Evolutionary conservation across 2,113 vertebrate species (phyloP), one percentile per base, ranked within the genome.

Genomic region (Petaurus breviceps): DNA sequence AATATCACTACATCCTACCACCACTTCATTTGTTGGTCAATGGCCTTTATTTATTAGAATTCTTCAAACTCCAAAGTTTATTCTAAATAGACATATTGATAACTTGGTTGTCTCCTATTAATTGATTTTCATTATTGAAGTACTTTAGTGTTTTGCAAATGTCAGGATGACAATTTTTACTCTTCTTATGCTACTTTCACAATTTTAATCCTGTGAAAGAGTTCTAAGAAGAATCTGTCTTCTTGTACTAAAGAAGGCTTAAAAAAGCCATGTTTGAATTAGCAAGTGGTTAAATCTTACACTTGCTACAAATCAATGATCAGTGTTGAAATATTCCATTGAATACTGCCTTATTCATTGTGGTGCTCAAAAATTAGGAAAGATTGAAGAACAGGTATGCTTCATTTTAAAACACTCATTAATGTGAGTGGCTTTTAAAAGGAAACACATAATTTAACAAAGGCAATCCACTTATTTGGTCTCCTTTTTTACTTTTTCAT

Each of bases 11-110:
- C 0, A 3, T 11, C 3, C 37, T 47, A 37, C 49, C 3, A 3
- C 3, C 11, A 2, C 4, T 7, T 11, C 8, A 1, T 68, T 89
- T 0, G 3, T 68, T 8, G 68, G 19, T 46, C 5, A 7, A 5
- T 0, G 0, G 0, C 0, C 23, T 16, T 12, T 4, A 0, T 9
- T 11, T 26, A 0, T 0, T 14, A 50, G 31, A 31, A 43, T 90
- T 51, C n/a, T 19, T 31, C 23, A 0, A 54, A 54, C 47, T 5
- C 46, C 52, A 0, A 84, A 55, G 7, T 23, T 53, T 31, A 92
- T 37, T 31, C 57, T 61, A 23, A 26, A 92, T n/a, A 89, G 90
- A 94, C 90, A 57, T 9, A 68, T 8, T 37, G 92, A 84, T 50
- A 10, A 91, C 28, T 24, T 3, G 3, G 23, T 53, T 19, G 54